Percentiles rank a stretch among this genome's conserved stretches.
phyloP scores from a whole-genome alignment of 2,888 invertebrate species.

The Leucoma salicis region DNA sequence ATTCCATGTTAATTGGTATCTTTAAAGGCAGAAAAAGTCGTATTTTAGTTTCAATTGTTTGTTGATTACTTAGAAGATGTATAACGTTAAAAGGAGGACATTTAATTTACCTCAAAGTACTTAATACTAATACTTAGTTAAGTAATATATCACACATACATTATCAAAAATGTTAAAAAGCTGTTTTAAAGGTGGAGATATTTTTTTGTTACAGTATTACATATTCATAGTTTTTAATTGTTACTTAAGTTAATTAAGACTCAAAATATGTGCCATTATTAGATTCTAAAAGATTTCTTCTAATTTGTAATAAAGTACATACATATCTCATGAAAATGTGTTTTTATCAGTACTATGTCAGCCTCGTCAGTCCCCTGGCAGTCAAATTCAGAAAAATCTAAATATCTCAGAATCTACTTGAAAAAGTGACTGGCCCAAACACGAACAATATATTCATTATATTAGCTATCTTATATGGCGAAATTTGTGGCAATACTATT shows the following conservation, averaged over 20 bases:
- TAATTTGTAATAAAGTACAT: not conserved
- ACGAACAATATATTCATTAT: constrained; percentile 22
- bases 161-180: not conserved
- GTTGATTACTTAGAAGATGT: constrained; percentile 11
- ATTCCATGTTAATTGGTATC: constrained; percentile 1
- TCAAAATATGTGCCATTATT: constrained; percentile 12
- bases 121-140: too few relatives aligned
- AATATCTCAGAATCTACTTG: constrained; percentile 17
- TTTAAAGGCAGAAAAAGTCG: constrained; percentile 1
- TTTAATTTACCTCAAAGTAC: not conserved
- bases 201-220: not conserved
- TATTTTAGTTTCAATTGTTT: constrained; percentile 8
- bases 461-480: constrained; percentile 22
- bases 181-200: not conserved
- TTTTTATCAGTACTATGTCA: constrained; percentile 7
- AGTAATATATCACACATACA: too few relatives aligned
- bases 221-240: not conserved
- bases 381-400: constrained; percentile 9
- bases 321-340: constrained; percentile 2
- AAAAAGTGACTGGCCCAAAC: constrained; percentile 28
- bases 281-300: constrained; percentile 2
- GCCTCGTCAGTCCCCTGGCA: constrained; percentile 14
- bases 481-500: constrained; percentile 18
- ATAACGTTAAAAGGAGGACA: not conserved
- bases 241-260: constrained; percentile 7